A percentile compares a stretch with the other conserved stretches of the same genome.
These are phyloP conservation scores for Oligia fasciuncula DNA, from an alignment of 2,888 invertebrate genomes.

Conservation along the genomic window DNA sequence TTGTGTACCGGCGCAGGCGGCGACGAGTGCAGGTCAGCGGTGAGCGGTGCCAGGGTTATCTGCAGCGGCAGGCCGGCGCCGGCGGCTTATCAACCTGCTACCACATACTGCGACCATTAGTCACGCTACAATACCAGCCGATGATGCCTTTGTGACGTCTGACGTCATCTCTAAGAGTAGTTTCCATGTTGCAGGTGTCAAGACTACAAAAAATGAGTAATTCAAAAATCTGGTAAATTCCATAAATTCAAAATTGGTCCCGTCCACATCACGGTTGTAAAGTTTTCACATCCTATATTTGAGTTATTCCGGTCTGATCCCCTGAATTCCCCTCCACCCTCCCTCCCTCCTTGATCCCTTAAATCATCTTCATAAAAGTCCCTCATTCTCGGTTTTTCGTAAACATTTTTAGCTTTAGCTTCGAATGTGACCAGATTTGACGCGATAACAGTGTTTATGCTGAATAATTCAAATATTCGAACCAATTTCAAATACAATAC, in stretches of 20 bases:
- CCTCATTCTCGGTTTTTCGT: neutral
- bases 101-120: slow-evolving; percentile 77
- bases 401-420: neutral
- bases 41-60: slow-evolving; percentile 68
- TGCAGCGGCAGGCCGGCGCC: slow-evolving; percentile 71
- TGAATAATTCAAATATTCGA: slow-evolving; percentile 42
- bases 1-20: slow-evolving; percentile 38
- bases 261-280: neutral
- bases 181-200: slow-evolving; percentile 41
- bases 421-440: slow-evolving; percentile 7
- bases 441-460: slow-evolving; percentile 20
- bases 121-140: slow-evolving; percentile 67
- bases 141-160: slow-evolving; percentile 47
- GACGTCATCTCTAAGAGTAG: slow-evolving; percentile 47
- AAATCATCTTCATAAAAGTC: neutral
- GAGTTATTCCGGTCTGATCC: neutral
- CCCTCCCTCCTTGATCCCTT: no score
- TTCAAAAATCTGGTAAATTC: neutral
- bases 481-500: slow-evolving; percentile 34
- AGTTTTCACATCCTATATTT: neutral
- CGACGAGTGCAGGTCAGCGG: slow-evolving; percentile 62
- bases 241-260: neutral
- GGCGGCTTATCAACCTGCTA: slow-evolving; percentile 76
- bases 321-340: no score
- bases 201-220: slow-evolving; percentile 15